Percentiles rank a stretch among this genome's conserved stretches.
Conservation (phyloP, 2,113 vertebrate species). For the Campylomormyrus numenius region DNA sequence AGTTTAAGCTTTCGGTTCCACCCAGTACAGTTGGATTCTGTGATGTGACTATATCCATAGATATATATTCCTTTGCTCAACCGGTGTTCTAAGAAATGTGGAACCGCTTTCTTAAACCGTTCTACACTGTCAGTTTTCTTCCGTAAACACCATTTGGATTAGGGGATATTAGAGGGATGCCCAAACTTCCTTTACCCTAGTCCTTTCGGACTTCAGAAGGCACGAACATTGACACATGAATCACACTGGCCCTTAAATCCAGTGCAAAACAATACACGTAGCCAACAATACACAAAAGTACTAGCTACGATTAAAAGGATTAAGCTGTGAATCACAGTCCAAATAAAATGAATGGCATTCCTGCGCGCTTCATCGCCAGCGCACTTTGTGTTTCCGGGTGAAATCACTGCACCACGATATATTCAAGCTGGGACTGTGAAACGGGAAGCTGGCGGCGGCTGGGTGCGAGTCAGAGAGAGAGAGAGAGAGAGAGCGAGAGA, state of each 20-base stretch:
- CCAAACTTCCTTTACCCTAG: background rate
- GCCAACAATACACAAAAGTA: background rate
- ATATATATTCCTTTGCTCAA: background rate
- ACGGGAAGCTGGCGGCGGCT: constrained; percentile 4
- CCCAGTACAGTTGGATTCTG: background rate
- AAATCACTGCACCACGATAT: constrained; percentile 33
- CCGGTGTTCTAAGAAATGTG: background rate
- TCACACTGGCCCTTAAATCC: background rate
- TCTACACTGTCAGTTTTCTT: background rate
- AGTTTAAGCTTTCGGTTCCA: background rate
- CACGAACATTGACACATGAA: background rate
- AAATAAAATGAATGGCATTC: background rate
- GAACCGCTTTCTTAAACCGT: background rate
- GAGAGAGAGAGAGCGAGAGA: background rate
- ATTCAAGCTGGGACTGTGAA: constrained; percentile 24
- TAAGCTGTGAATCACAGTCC: background rate
- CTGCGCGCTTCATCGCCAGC: background rate
- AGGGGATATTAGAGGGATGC: background rate
- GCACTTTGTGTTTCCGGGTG: constrained; percentile 42
- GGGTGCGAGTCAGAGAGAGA: constrained; percentile 5
- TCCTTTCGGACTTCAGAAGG: background rate
- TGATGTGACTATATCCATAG: background rate
- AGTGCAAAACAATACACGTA: background rate
- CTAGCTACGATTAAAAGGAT: background rate
- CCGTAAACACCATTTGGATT: background rate